Conservation (phyloP, 1,140 invertebrate species). For the Lepeophtheirus salmonis region DNA sequence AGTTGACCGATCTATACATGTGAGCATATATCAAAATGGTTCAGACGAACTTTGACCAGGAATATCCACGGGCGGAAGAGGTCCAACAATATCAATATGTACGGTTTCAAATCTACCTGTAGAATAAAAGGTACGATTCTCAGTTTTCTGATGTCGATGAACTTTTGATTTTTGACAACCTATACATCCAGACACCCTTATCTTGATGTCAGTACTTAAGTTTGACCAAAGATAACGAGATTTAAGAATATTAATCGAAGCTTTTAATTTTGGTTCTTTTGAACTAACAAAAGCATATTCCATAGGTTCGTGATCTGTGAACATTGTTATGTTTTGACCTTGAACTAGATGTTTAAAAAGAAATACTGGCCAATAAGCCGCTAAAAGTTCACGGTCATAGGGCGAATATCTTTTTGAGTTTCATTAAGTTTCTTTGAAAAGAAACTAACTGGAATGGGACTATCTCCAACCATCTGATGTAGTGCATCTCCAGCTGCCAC, state of each 20-base stretch:
- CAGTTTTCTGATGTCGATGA: background rate
- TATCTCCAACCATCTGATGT: background rate
- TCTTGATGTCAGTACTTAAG: background rate
- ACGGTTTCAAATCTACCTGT: slow-evolving; percentile 13
- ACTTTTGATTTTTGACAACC: background rate
- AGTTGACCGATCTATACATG: slow-evolving; percentile 17
- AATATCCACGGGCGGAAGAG: background rate
- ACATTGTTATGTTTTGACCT: slow-evolving; percentile 7
- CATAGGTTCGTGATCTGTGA: slow-evolving; percentile 19
- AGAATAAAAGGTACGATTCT: too few species aligned
- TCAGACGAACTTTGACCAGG: background rate
- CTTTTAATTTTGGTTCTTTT: slow-evolving; percentile 5
- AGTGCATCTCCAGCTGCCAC: slow-evolving; percentile 18
- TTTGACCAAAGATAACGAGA: slow-evolving; percentile 14
- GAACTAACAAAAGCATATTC: background rate
- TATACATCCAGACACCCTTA: background rate
- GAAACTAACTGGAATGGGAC: slow-evolving; percentile 10
- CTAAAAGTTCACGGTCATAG: slow-evolving; percentile 20
- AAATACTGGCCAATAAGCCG: slow-evolving; percentile 18
- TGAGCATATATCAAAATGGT: slow-evolving; percentile 5
- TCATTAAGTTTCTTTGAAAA: slow-evolving; percentile 18
- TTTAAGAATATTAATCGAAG: slow-evolving; percentile 3
- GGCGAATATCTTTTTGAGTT: slow-evolving; percentile 17
- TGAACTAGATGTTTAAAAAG: slow-evolving; percentile 18
- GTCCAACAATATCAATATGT: slow-evolving; percentile 20